Percentiles rank a stretch among this genome's conserved stretches.
phyloP scores from a whole-genome alignment of 2,888 invertebrate species.

The Dioctria linearis region DNA sequence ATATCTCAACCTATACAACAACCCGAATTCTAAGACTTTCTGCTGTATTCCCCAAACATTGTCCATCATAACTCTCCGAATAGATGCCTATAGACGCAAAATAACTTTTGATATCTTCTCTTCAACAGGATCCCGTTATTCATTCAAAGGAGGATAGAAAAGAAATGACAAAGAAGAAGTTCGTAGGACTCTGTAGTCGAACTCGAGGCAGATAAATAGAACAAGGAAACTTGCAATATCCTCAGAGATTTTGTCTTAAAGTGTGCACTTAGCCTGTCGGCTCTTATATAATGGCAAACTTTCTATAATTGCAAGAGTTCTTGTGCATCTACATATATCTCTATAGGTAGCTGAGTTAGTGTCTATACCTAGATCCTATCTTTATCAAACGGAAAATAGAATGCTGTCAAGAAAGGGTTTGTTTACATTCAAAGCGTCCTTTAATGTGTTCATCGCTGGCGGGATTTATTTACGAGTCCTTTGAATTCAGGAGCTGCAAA shows the following conservation, averaged over 20 bases:
- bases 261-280: conserved; percentile 34
- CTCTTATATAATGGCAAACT: conserved; percentile 30
- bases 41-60: no score
- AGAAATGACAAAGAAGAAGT: no score
- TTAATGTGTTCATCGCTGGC: conserved; percentile 30
- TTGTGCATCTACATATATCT: conserved; percentile 27
- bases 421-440: conserved; percentile 27
- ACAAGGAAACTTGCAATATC: conserved; percentile 43
- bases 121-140: no score
- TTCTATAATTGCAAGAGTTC: conserved; percentile 30
- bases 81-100: no score
- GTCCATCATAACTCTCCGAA: no score
- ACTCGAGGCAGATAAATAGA: not conserved
- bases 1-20: no score
- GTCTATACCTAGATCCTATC: not conserved
- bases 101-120: no score
- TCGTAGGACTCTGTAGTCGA: no score
- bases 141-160: no score
- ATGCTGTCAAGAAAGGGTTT: conserved; percentile 6
- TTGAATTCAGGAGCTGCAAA: conserved; percentile 19
- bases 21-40: no score
- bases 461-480: conserved; percentile 8
- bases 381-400: conserved; percentile 12
- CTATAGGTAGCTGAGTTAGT: conserved; percentile 7
- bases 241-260: conserved; percentile 38